Base-by-base conservation (phyloP, 2,113 vertebrate genomes). In the Labeo rohita region DNA sequence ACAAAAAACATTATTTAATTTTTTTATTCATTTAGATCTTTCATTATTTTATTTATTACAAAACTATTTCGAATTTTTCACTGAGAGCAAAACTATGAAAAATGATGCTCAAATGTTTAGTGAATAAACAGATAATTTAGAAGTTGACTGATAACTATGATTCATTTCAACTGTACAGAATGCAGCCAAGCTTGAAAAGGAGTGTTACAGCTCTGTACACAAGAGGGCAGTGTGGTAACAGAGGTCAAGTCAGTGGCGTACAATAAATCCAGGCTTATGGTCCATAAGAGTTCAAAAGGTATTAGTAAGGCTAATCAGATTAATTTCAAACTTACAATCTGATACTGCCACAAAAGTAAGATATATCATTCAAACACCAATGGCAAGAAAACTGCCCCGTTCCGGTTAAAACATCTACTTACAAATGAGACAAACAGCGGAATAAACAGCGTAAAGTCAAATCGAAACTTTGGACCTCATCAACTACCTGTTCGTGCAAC, bases 141-240 rank as follows among this genome's bases (percentile, higher is more conserved):
- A 7, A 70, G 34, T 15, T 18, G 36, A 43, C 68, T 43, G 68
- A 72, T 63, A 23, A 63, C 59, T 63, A 23, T 43, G 68, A 72
- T 9, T 43, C 15, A 16, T 70, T 18, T 21, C 36, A 8, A 72
- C 36, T 70, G 66, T 70, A 70, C 13, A 70, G 36, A 8, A 70
- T 70, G 15, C 4, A 72, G 8, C 18, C 36, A 43, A 43, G 16
- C 16, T 72, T 72, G 39, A 45, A 28, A 72, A 45, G 4, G 4
- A 72, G 9, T 73, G 82, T 34, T 59, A 84, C 23, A 13, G 43
- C 15, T 5, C 34, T 63, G 13, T 50, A 80, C 89, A 90, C 83
- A 84, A 87, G 90, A 80, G 84, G 89, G 89, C 89, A 83, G 52
- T 86, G 65, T 63, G 61, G 73, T 50, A 75, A 56, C 4, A 59